A percentile compares a stretch with the other conserved stretches of the same genome.
phyloP scores from a whole-genome alignment of 1,140 invertebrate genomes.

The Heterodera schachtii region DNA sequence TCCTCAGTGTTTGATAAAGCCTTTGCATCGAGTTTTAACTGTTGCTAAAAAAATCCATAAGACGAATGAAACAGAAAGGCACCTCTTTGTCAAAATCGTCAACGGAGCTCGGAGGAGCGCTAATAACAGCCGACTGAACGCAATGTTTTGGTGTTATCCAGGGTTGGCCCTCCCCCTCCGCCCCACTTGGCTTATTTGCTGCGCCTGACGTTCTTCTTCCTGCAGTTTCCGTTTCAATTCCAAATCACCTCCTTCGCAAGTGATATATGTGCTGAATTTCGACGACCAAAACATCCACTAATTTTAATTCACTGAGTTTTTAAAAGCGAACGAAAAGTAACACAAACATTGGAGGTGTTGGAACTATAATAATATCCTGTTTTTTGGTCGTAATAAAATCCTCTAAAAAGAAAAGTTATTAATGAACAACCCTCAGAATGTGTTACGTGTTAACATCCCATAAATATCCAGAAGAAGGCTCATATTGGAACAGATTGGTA shows the following conservation, averaged over 20 bases:
- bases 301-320: not conserved
- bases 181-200: conserved; percentile 19
- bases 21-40: not conserved
- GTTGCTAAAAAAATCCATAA: not conserved
- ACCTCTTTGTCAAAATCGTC: not conserved
- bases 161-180: not conserved
- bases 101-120: conserved; percentile 1
- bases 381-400: conserved; percentile 78
- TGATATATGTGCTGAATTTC: conserved; percentile 76
- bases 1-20: not conserved
- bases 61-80: too few species aligned
- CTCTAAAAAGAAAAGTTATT: conserved; percentile 56
- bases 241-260: conserved; percentile 47
- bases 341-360: conserved; percentile 71
- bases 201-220: conserved; percentile 39
- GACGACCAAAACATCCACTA: conserved; percentile 93
- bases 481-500: conserved; percentile 86
- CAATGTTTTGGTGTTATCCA: not conserved
- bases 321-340: not conserved
- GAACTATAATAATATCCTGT: conserved; percentile 76
- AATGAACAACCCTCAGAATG: not conserved
- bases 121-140: conserved; percentile 23
- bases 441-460: conserved; percentile 81
- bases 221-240: conserved; percentile 54
- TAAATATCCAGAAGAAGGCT: conserved; percentile 92